These are phyloP conservation scores for Ornithorhynchus anatinus DNA, from an alignment of 2,113 vertebrate genomes.

Conservation along the genomic window DNA sequence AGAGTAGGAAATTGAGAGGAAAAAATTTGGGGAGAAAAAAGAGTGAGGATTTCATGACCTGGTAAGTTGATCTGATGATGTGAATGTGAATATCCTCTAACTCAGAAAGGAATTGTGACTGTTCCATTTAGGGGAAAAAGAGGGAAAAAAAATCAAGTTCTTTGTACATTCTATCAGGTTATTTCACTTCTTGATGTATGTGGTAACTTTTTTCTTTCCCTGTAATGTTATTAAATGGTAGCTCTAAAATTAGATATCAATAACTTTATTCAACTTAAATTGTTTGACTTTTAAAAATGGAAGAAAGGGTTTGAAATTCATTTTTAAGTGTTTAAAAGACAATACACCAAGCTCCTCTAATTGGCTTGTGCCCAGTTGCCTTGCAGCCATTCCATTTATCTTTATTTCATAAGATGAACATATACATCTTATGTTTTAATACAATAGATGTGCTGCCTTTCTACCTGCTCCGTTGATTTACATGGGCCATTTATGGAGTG, in stretches of 20 bases:
- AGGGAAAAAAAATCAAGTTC: neutral
- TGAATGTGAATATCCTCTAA: neutral
- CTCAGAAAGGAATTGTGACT: neutral
- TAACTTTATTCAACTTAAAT: neutral
- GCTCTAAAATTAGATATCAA: constrained; percentile 22
- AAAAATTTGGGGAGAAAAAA: neutral
- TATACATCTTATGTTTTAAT: neutral
- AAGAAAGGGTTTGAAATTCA: neutral
- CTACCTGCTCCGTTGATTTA: neutral
- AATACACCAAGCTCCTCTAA: neutral
- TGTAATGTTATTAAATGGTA: constrained; percentile 12
- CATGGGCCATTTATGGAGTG: neutral
- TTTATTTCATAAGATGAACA: neutral
- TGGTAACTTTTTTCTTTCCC: constrained; percentile 6
- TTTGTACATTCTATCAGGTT: neutral
- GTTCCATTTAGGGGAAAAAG: neutral
- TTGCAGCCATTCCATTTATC: neutral
- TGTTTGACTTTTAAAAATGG: neutral
- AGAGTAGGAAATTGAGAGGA: too few relatives aligned
- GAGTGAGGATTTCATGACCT: neutral
- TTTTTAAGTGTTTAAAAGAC: neutral
- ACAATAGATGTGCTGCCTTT: neutral
- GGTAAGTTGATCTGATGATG: neutral
- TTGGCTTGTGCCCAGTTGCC: neutral
- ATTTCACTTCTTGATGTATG: neutral